Percentiles rank a stretch among this genome's conserved stretches.
Evolutionary conservation across 2,113 vertebrate genomes (phyloP).

Genomic region (Nothoprocta pentlandii): DNA sequence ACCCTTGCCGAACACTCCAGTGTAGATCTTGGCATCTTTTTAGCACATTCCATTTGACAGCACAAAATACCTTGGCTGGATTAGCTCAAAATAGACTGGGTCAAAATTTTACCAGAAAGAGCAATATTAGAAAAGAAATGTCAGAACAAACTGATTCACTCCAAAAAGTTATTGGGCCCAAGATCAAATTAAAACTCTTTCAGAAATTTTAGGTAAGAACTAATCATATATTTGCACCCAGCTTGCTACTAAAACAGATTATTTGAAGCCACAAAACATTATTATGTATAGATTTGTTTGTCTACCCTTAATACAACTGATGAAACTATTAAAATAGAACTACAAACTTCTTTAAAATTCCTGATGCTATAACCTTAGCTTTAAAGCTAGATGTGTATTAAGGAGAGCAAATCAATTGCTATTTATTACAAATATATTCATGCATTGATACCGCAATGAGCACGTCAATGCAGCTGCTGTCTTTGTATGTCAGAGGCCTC

Average conservation of each 20-base stretch:
- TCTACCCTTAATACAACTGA: not conserved
- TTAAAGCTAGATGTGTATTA: not conserved
- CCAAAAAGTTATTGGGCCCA: not conserved
- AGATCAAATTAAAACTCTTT: not conserved
- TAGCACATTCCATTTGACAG: not conserved
- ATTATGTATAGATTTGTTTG: not conserved
- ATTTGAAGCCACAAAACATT: not conserved
- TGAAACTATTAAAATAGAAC: not conserved
- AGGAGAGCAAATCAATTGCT: not conserved
- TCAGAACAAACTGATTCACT: not conserved
- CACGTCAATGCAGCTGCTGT: not conserved
- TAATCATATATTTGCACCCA: not conserved
- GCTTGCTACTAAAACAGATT: not conserved
- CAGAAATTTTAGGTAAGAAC: not conserved
- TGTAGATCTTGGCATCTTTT: accelerated
- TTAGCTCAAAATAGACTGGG: not conserved
- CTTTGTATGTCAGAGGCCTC: not conserved
- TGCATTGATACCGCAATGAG: not conserved
- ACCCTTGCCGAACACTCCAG: accelerated
- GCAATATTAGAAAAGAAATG: not conserved
- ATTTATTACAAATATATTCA: not conserved
- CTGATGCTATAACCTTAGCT: not conserved
- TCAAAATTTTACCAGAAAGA: not conserved
- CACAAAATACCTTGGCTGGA: not conserved
- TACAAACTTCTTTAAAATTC: not conserved